phyloP scores from a whole-genome alignment of 2,888 invertebrate species.

The Folsomia candida region DNA sequence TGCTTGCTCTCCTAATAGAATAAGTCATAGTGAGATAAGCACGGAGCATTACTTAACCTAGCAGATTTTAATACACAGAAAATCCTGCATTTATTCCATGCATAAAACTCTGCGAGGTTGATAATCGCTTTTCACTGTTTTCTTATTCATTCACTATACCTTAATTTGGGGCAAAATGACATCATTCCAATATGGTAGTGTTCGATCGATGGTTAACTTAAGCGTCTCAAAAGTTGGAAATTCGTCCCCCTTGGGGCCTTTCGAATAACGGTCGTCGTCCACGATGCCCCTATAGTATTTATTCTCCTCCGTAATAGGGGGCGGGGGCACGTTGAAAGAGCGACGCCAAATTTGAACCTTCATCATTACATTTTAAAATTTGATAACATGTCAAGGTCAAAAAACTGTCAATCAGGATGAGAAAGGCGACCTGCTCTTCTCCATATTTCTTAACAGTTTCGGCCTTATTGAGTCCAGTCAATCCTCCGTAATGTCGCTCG shows the following conservation, averaged over 20 bases:
- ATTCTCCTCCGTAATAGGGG: conserved; percentile 73
- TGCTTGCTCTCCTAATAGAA: conserved; percentile 70
- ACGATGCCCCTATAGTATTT: conserved; percentile 72
- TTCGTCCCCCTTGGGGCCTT: conserved; percentile 65
- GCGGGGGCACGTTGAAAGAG: conserved; percentile 77
- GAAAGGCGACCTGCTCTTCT: conserved; percentile 80
- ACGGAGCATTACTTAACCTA: too few relatives aligned
- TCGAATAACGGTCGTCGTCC: conserved; percentile 70
- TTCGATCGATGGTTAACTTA: conserved; percentile 75
- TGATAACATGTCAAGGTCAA: too few relatives aligned
- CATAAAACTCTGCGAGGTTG: too few relatives aligned
- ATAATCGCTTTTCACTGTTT: too few relatives aligned
- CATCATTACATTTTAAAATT: too few relatives aligned
- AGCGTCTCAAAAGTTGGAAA: conserved; percentile 81
- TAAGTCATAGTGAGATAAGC: too few relatives aligned
- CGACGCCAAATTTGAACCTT: conserved; percentile 84
- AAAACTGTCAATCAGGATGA: too few relatives aligned
- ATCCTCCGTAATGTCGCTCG: conserved; percentile 82
- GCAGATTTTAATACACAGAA: too few relatives aligned
- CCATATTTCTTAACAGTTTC: conserved; percentile 83
- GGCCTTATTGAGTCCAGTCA: conserved; percentile 80
- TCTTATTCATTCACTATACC: conserved; percentile 68
- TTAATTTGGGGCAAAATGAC: conserved; percentile 78
- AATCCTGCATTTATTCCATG: too few relatives aligned
- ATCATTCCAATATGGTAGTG: conserved; percentile 82